A percentile compares a stretch with the other conserved stretches of the same genome.
phyloP scores from a whole-genome alignment of 2,888 invertebrate genomes.

The Netelia melanura region DNA sequence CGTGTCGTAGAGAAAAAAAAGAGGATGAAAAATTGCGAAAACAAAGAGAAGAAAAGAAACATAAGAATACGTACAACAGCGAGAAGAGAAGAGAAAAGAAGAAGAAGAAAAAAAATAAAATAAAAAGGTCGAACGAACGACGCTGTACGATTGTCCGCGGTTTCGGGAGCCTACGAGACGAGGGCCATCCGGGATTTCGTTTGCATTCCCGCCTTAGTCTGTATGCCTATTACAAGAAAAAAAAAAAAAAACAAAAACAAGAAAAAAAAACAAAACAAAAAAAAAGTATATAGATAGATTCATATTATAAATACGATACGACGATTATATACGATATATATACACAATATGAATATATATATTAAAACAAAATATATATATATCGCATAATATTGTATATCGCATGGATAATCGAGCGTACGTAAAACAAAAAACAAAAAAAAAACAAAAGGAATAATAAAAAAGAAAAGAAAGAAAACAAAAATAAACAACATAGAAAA shows the following conservation, averaged over 20 bases:
- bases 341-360: conserved; percentile 69
- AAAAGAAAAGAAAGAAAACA: conserved; percentile 34
- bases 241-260: conserved; percentile 13
- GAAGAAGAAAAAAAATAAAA: conserved; percentile 39
- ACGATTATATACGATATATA: conserved; percentile 78
- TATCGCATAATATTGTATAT: conserved; percentile 71
- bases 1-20: conserved; percentile 52
- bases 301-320: conserved; percentile 78
- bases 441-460: conserved; percentile 32
- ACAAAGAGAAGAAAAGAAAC: conserved; percentile 35
- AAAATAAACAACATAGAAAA: conserved; percentile 64
- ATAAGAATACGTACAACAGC: background rate
- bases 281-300: conserved; percentile 78
- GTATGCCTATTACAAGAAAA: conserved; percentile 78
- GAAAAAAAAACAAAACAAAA: conserved; percentile 30
- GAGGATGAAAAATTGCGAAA: conserved; percentile 17
- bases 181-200: conserved; percentile 76
- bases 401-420: conserved; percentile 68
- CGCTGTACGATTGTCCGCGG: conserved; percentile 53
- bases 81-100: background rate
- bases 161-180: conserved; percentile 69
- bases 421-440: conserved; percentile 42
- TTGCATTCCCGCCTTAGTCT: conserved; percentile 80
- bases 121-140: conserved; percentile 54
- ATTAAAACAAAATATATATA: conserved; percentile 57